Percentiles rank a stretch among this genome's conserved stretches.
Evolutionary conservation across 2,113 vertebrate genomes (phyloP).

Genomic region (Corythoichthys haematopterus): DNA sequence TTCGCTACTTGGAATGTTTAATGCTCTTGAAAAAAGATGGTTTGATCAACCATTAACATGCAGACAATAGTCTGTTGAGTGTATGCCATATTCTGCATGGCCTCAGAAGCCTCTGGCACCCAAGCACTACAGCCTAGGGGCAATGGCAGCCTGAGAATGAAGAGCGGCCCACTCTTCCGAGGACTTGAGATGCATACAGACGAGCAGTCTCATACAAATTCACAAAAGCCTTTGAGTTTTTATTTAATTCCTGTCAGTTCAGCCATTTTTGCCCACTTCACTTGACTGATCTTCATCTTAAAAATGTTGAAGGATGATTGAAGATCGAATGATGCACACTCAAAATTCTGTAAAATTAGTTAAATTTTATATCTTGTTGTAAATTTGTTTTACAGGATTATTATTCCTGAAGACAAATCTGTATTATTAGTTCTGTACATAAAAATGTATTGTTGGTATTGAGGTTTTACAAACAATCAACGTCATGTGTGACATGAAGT

Average conservation of each 20-base stretch:
- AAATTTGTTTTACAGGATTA: background rate
- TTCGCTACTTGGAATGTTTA: conserved; percentile 42
- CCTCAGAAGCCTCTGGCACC: conserved; percentile 68
- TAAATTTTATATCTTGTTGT: no score
- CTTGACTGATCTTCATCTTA: conserved; percentile 48
- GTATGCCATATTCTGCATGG: conserved; percentile 61
- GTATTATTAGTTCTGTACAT: no score
- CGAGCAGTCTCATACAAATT: conserved; percentile 69
- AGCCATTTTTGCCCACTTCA: conserved; percentile 53
- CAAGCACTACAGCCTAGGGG: conserved; percentile 65
- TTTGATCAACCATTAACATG: conserved; percentile 67
- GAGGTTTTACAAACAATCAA: no score
- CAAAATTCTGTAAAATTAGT: conserved; percentile 9
- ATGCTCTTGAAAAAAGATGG: conserved; percentile 57
- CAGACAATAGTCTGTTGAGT: conserved; percentile 64
- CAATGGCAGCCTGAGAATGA: conserved; percentile 72
- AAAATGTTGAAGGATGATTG: conserved; percentile 37
- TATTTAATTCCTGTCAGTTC: conserved; percentile 57
- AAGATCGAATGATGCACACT: conserved; percentile 10
- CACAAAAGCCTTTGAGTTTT: conserved; percentile 70
- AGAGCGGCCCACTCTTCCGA: conserved; percentile 53
- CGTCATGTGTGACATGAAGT: no score
- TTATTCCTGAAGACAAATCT: no score
- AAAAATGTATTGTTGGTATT: no score
- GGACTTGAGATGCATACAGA: conserved; percentile 73